Conservation (phyloP, 1,140 invertebrate species). For the Drosophila pallidifrons region DNA sequence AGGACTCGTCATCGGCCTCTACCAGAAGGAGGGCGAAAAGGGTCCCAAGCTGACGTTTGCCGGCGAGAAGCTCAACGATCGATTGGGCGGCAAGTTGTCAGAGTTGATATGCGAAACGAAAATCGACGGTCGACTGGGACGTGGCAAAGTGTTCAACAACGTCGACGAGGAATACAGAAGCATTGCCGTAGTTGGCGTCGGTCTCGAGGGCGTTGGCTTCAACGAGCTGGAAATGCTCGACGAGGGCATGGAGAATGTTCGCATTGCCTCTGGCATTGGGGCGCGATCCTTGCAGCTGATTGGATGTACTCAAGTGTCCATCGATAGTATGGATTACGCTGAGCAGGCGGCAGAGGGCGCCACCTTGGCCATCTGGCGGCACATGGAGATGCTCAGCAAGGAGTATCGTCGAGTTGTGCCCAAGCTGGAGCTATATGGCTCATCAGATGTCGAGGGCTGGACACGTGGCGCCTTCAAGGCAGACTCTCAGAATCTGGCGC, state of each 20-base stretch:
- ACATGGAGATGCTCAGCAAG: constrained; percentile 87
- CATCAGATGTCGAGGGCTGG: constrained; percentile 87
- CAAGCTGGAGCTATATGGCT: constrained; percentile 85
- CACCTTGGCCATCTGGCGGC: constrained; percentile 87
- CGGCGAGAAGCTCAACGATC: constrained; percentile 73
- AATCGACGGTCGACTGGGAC: constrained; percentile 84
- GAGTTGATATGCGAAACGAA: constrained; percentile 66
- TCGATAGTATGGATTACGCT: constrained; percentile 90
- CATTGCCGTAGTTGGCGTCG: constrained; percentile 89
- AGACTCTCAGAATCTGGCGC: constrained; percentile 93
- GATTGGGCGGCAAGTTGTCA: constrained; percentile 54
- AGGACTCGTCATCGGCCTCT: constrained; percentile 77
- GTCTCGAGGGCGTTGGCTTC: constrained; percentile 87
- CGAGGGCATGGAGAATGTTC: constrained; percentile 86
- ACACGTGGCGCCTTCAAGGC: constrained; percentile 89
- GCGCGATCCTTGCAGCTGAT: constrained; percentile 86
- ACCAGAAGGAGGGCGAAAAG: constrained; percentile 69
- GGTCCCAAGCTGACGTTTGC: constrained; percentile 58
- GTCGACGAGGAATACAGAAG: constrained; percentile 87
- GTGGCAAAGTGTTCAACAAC: constrained; percentile 87
- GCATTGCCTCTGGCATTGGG: constrained; percentile 86
- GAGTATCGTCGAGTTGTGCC: constrained; percentile 85
- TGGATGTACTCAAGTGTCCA: constrained; percentile 86
- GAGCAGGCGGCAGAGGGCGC: constrained; percentile 86
- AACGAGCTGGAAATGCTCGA: constrained; percentile 89